Evolutionary conservation across 2,888 invertebrate genomes (phyloP).

Genomic region (Pollenia griseotomentosa): DNA sequence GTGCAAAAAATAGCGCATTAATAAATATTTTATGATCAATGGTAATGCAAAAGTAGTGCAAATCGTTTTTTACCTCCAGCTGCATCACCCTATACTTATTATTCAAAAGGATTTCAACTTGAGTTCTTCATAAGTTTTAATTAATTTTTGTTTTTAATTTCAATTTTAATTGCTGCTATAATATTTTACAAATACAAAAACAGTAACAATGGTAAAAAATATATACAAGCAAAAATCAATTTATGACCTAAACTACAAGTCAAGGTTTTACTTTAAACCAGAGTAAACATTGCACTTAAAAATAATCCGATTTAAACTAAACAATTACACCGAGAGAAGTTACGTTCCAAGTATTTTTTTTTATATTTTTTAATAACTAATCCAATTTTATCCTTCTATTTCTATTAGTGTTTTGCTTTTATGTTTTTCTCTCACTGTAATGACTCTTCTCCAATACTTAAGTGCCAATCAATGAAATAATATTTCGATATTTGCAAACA

Average conservation of each 20-base stretch:
- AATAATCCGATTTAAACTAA: slow-evolving; percentile 10
- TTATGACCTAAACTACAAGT: slow-evolving; percentile 47
- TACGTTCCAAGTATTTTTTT: not conserved
- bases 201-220: not conserved
- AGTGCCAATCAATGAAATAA: slow-evolving; percentile 50
- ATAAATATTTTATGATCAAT: no score
- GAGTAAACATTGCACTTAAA: not conserved
- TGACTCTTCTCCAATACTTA: not conserved
- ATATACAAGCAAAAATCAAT: slow-evolving; percentile 19
- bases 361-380: no score
- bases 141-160: not conserved
- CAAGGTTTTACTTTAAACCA: slow-evolving; percentile 33
- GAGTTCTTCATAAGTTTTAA: not conserved
- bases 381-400: not conserved
- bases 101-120: slow-evolving; percentile 40
- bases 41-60: no score
- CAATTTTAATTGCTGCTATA: slow-evolving; percentile 5
- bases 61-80: no score
- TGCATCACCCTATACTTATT: not conserved
- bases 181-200: not conserved
- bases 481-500: slow-evolving; percentile 22
- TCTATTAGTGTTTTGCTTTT: not conserved
- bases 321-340: slow-evolving; percentile 28
- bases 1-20: no score
- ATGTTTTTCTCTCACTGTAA: not conserved